phyloP scores from a whole-genome alignment of 2,113 vertebrate species.

The Mastomys coucha region DNA sequence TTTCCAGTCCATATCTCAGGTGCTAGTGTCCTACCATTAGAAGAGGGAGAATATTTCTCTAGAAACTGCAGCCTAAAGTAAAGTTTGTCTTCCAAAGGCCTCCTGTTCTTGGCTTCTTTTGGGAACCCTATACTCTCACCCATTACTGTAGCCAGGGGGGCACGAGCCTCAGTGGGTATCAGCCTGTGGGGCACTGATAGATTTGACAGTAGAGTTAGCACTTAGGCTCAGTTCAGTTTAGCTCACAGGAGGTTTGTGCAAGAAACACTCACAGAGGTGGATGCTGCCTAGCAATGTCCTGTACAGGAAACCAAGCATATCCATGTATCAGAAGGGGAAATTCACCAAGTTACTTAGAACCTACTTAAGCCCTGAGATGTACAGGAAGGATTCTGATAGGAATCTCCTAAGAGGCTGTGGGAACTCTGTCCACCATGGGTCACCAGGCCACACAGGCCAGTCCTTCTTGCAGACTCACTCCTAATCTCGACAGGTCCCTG shows the following conservation, averaged over 20 bases:
- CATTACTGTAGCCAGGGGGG: fast-evolving
- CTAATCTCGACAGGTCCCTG: fast-evolving
- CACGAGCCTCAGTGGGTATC: no score
- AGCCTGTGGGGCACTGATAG: no score
- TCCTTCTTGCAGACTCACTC: neutral
- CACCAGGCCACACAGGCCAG: neutral
- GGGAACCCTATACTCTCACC: no score
- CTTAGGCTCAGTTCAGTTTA: neutral
- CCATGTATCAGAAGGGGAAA: neutral
- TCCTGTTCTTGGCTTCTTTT: neutral
- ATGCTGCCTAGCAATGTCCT: no score
- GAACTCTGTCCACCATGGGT: neutral
- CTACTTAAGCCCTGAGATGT: neutral
- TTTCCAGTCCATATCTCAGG: no score
- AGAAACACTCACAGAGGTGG: neutral
- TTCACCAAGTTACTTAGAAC: neutral
- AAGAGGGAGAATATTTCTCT: neutral
- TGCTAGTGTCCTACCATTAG: no score
- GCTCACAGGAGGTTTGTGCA: neutral
- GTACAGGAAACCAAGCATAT: fast-evolving
- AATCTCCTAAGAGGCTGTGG: no score
- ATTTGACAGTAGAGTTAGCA: fast-evolving
- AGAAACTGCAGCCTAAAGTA: neutral
- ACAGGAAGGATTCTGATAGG: no score
- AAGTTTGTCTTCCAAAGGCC: neutral